These are phyloP conservation scores for Eospalax fontanierii DNA, from an alignment of 2,797 vertebrate genomes.

Conservation along the genomic window DNA sequence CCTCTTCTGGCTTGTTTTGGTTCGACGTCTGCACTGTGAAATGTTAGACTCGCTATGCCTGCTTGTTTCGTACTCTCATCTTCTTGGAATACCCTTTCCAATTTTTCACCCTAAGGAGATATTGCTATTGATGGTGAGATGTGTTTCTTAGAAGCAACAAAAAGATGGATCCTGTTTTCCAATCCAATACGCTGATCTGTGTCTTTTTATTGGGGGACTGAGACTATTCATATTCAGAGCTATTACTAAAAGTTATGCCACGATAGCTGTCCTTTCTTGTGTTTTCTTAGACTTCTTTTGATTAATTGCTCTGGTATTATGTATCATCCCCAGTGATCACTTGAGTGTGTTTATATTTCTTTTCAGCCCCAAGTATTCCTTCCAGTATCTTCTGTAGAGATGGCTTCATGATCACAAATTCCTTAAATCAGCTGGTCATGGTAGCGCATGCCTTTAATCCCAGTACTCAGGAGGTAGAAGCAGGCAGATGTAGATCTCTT, in stretches of 20 bases:
- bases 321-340: too few relatives aligned
- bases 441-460: too few relatives aligned
- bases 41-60: too few relatives aligned
- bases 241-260: neutral
- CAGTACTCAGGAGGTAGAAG: too few relatives aligned
- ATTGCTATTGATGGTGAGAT: neutral
- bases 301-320: neutral
- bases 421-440: neutral
- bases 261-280: neutral
- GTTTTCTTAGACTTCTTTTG: neutral
- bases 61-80: neutral
- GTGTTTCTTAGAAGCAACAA: neutral
- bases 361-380: neutral
- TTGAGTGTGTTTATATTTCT: neutral
- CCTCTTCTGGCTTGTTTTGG: neutral
- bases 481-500: too few relatives aligned
- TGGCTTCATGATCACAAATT: neutral
- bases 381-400: neutral
- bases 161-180: neutral
- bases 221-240: neutral
- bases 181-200: neutral
- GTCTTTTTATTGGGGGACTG: neutral
- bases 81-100: neutral
- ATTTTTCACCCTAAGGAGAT: neutral
- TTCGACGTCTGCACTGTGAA: neutral